A percentile compares a stretch with the other conserved stretches of the same genome.
Evolutionary conservation across 2,113 vertebrate genomes (phyloP).

Genomic region (Anolis carolinensis): DNA sequence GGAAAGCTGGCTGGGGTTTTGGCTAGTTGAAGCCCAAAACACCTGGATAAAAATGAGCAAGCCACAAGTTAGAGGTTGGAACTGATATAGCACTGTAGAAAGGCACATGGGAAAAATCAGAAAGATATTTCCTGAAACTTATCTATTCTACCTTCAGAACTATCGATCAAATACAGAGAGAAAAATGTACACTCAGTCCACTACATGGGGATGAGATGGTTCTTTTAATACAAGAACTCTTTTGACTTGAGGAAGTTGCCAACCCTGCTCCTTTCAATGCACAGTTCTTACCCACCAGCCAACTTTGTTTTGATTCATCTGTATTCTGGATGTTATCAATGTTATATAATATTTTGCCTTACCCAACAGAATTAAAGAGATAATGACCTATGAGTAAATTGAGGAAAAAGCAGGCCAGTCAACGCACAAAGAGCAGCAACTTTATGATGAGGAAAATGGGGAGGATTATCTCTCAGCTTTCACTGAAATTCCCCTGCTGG

Average conservation of each 20-base stretch:
- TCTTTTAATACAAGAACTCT: neutral
- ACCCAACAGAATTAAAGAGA: conserved; percentile 1
- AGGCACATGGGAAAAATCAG: neutral
- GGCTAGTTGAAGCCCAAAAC: no score
- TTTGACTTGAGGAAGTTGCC: neutral
- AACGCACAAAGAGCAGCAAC: conserved; percentile 33
- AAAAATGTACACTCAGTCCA: no score
- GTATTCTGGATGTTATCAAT: neutral
- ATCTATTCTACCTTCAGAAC: neutral
- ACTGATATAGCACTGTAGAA: neutral
- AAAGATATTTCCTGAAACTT: neutral
- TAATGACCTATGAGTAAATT: neutral
- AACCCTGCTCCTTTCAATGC: no score
- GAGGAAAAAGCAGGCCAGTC: neutral
- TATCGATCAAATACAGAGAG: neutral
- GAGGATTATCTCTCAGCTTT: conserved; percentile 50
- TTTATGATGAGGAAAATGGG: conserved; percentile 49
- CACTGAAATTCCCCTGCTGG: conserved; percentile 50
- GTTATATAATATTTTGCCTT: neutral
- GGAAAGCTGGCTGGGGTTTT: no score
- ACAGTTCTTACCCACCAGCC: neutral
- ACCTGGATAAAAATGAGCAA: no score
- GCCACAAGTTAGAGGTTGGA: no score
- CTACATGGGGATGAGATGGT: neutral
- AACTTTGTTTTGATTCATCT: neutral